These are phyloP conservation scores for Microtus richardsoni DNA, from an alignment of 2,113 vertebrate genomes.

Conservation along the genomic window DNA sequence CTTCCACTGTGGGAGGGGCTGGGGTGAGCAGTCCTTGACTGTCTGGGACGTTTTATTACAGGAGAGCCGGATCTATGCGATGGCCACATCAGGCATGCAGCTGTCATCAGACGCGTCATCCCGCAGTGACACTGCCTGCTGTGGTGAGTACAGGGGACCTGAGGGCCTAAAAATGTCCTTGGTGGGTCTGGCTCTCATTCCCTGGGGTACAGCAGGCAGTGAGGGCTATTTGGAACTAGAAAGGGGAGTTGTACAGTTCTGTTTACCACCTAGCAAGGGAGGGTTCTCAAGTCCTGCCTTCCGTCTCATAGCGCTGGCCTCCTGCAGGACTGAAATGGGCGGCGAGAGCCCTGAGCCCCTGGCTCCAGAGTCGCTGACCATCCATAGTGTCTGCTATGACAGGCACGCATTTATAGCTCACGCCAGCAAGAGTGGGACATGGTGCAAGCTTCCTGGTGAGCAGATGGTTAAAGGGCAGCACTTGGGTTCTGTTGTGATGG, in stretches of 20 bases:
- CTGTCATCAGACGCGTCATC: constrained; percentile 92
- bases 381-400: neutral
- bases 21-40: neutral
- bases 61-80: constrained; percentile 98
- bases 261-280: neutral
- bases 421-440: neutral
- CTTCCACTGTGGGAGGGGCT: neutral
- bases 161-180: too few species aligned
- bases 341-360: neutral
- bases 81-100: constrained; percentile 95
- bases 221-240: neutral
- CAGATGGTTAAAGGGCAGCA: neutral
- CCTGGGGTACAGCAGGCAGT: neutral
- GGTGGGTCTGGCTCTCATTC: neutral
- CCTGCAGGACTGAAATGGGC: neutral
- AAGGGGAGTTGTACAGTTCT: neutral
- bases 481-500: neutral
- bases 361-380: neutral
- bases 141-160: constrained; percentile 31
- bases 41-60: constrained; percentile 73
- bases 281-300: neutral
- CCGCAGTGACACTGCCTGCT: constrained; percentile 31
- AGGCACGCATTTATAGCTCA: neutral
- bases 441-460: neutral
- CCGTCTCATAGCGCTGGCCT: neutral